These are phyloP conservation scores for Lasioglossum calceatum DNA, from an alignment of 2,888 invertebrate genomes.

Conservation along the genomic window DNA sequence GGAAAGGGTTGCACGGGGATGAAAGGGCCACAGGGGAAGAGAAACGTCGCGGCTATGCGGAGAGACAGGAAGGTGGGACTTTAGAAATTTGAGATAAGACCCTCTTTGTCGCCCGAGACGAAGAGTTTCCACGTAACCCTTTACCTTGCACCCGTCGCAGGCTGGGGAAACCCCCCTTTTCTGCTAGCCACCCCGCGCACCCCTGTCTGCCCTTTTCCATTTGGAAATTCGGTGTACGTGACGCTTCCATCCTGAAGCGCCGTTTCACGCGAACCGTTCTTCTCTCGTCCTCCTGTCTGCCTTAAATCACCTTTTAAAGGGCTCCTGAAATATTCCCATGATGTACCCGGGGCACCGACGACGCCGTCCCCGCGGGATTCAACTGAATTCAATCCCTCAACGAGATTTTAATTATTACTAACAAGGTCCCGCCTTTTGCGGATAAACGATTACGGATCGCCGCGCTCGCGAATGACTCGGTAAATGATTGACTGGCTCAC, in stretches of 20 bases:
- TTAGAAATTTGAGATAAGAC: constrained; percentile 73
- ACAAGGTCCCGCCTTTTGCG: background rate
- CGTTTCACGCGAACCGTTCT: constrained; percentile 15
- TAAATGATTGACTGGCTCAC: background rate
- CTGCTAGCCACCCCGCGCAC: background rate
- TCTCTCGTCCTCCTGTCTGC: constrained; percentile 37
- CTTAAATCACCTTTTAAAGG: constrained; percentile 45
- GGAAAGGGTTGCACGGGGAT: constrained; percentile 37
- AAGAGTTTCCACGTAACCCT: constrained; percentile 71
- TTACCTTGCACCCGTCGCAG: constrained; percentile 58
- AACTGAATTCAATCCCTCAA: constrained; percentile 18
- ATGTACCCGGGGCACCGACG: background rate
- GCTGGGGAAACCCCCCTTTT: constrained; percentile 22
- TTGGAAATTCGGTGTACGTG: constrained; percentile 51
- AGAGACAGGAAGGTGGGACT: constrained; percentile 63
- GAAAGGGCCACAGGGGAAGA: constrained; percentile 27
- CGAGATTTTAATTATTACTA: constrained; percentile 51
- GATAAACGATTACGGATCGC: background rate
- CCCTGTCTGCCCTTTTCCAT: constrained; percentile 50
- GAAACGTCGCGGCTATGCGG: constrained; percentile 35
- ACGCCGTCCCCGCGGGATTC: background rate
- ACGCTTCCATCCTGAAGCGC: constrained; percentile 37
- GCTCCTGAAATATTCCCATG: constrained; percentile 39
- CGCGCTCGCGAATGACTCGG: background rate
- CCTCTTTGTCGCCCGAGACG: constrained; percentile 63